These are phyloP conservation scores for Muntiacus reevesi DNA, from an alignment of 2,113 vertebrate genomes.

Conservation along the genomic window DNA sequence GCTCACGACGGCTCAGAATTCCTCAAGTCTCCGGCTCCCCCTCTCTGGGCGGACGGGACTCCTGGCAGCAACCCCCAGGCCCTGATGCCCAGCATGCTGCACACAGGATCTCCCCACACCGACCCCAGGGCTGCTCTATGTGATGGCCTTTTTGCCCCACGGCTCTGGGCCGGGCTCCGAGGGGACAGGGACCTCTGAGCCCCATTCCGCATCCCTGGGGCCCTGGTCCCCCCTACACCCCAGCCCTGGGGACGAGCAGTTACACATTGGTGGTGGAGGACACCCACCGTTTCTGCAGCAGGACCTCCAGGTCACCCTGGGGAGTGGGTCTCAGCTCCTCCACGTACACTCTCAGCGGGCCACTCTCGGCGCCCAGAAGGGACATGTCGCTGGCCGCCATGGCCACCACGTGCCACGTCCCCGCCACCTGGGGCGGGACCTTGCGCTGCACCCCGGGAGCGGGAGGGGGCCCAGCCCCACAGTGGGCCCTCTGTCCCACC, in stretches of 20 bases:
- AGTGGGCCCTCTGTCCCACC: accelerated
- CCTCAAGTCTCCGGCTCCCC: accelerated
- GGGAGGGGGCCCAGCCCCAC: neutral
- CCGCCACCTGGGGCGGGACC: neutral
- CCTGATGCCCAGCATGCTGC: neutral
- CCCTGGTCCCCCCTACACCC: accelerated
- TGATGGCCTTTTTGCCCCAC: neutral
- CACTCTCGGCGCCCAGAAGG: accelerated
- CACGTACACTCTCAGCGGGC: neutral
- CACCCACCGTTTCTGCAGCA: neutral
- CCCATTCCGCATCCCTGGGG: accelerated
- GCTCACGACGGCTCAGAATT: too few species aligned
- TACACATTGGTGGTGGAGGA: accelerated
- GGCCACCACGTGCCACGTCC: neutral
- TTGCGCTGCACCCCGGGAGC: accelerated
- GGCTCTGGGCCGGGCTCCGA: accelerated
- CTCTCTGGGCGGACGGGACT: neutral
- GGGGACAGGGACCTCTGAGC: neutral
- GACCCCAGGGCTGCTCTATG: neutral
- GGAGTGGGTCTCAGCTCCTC: neutral
- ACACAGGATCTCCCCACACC: accelerated
- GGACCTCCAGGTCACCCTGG: neutral
- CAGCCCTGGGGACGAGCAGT: accelerated
- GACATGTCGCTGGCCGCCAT: neutral
- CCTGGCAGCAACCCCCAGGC: neutral